A percentile compares a stretch with the other conserved stretches of the same genome.
Conservation (phyloP, 2,113 vertebrate genomes). For the Callaeas wilsoni region DNA sequence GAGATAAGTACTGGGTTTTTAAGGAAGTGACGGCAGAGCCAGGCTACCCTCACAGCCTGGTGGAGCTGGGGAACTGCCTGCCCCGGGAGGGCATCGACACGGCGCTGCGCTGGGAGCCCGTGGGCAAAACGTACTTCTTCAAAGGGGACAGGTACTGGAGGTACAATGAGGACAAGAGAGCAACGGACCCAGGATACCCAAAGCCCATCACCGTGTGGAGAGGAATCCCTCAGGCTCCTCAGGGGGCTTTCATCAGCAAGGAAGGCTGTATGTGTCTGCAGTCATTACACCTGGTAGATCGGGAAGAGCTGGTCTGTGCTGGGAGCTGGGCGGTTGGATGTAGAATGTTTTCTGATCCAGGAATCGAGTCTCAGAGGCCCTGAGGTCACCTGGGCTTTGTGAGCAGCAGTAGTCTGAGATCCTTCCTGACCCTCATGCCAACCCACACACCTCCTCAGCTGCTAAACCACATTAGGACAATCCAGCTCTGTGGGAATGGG, state of each 20-base stretch:
- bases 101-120: slow-evolving; percentile 92
- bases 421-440: neutral
- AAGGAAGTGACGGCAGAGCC: slow-evolving; percentile 92
- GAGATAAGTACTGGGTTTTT: slow-evolving; percentile 97
- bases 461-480: neutral
- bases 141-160: slow-evolving; percentile 97
- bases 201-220: slow-evolving; percentile 96
- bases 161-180: slow-evolving; percentile 92
- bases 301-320: neutral
- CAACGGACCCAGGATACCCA: slow-evolving; percentile 90
- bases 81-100: slow-evolving; percentile 95
- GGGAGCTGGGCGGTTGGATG: neutral
- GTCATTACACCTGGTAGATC: rapidly evolving
- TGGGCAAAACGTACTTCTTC: slow-evolving; percentile 98
- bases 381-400: neutral
- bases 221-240: slow-evolving; percentile 89
- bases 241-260: slow-evolving; percentile 96
- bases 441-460: neutral
- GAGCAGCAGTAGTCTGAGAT: neutral
- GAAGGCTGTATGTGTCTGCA: slow-evolving; percentile 88
- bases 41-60: slow-evolving; percentile 91
- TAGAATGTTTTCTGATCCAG: neutral
- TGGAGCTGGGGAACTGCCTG: slow-evolving; percentile 88
- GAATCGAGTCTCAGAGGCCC: neutral
- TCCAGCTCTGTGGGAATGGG: neutral